Base-by-base conservation (phyloP, 2,797 vertebrate species). In the Myripristis murdjan region DNA sequence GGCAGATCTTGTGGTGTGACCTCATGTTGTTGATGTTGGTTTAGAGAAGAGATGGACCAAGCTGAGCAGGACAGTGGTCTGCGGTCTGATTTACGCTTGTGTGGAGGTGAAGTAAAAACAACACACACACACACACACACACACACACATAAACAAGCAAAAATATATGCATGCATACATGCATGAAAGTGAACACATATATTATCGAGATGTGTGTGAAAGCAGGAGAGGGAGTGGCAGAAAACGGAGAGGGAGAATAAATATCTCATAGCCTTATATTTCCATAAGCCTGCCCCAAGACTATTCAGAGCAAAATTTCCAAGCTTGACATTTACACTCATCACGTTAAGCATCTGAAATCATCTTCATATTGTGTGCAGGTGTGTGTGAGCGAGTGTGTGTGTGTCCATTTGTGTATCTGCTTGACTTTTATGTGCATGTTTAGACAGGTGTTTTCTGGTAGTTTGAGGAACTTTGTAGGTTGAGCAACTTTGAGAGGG, bases 1-100 rank as follows among this genome's bases (percentile, higher is more conserved):
- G 53, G 64, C 46, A 71, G 76, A 70, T 77, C 64, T 46, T 63
- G 64, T 56, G 44, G 62, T 72, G 82, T 5, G 62, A 87, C 77
- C 68, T 88, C 62, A 71, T 79, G 69, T 58, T 77, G 72, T 63
- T 58, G 52, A 37, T 71, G 64, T 28, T 11, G 56, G 46, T 39
- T 15, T 26, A 58, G 24, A 26, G 22, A 12, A 37, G 5, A 8
- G 23, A 37, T 15, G 39, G 51, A 12, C 5, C 14, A 57, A 56
- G 57, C 55, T 41, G 67, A 79, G 60, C 58, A 54, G 44, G 18
- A 73, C 12, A n/a, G 12, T 23, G 33, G 73, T 59, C 47, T 57
- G 52, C 44, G 57, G 31, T 55, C 47, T 57, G 49, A 73, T 49
- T 26, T 52, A 7, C 23, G 26, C 20, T 28, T 4, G 2, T 24